Evolutionary conservation across 1,140 invertebrate species (phyloP).

Genomic region (Argopecten irradians): DNA sequence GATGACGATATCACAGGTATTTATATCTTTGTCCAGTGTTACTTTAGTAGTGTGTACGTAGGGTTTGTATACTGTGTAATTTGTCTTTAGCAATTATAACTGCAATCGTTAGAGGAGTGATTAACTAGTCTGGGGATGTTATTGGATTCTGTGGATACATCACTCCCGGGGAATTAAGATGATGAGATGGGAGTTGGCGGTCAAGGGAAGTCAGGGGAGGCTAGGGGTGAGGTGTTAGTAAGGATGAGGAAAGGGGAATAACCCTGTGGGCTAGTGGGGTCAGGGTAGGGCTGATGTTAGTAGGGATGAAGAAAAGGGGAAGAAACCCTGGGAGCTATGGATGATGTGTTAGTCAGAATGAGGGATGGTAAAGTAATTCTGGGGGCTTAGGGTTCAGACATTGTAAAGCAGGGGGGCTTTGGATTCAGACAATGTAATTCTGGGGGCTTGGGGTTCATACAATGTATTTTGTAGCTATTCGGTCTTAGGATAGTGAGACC

Average conservation of each 20-base stretch:
- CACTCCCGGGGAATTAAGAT: neutral
- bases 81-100: neutral
- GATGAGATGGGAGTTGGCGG: neutral
- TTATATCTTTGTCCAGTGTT: neutral
- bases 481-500: too few relatives aligned
- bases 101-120: neutral
- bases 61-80: neutral
- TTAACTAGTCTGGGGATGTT: neutral
- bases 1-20: neutral
- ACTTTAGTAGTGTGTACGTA: neutral
- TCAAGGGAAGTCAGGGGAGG: neutral
- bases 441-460: too few relatives aligned
- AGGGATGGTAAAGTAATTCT: too few relatives aligned
- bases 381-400: too few relatives aligned
- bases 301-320: neutral
- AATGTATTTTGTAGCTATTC: too few relatives aligned
- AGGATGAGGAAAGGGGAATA: neutral
- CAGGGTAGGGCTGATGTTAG: neutral
- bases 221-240: neutral
- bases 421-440: too few relatives aligned
- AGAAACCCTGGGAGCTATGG: too few relatives aligned
- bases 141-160: neutral
- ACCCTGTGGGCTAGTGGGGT: too few relatives aligned
- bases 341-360: too few relatives aligned
- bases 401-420: too few relatives aligned